phyloP scores from a whole-genome alignment of 2,888 invertebrate species.

The Lottia scabra region DNA sequence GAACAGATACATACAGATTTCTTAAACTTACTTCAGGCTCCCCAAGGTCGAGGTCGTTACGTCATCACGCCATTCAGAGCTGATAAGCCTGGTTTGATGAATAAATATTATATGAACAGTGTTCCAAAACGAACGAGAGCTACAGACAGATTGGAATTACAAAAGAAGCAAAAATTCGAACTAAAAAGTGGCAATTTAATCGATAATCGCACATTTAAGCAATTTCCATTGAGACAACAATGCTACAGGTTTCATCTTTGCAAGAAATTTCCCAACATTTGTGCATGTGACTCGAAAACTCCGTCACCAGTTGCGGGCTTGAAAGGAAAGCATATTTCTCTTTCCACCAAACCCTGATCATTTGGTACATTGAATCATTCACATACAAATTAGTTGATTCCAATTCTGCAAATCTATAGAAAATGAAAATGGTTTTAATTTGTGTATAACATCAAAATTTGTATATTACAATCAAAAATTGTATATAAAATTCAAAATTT shows the following conservation, averaged over 20 bases:
- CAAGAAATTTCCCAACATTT: not conserved
- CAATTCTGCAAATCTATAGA: too few species aligned
- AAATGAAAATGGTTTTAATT: too few species aligned
- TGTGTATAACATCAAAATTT: too few species aligned
- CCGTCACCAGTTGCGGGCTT: not conserved
- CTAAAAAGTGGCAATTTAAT: not conserved
- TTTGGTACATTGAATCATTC: too few species aligned
- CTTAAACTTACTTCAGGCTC: not conserved
- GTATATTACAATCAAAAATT: too few species aligned
- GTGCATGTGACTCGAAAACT: not conserved
- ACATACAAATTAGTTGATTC: too few species aligned
- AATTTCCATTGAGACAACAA: not conserved
- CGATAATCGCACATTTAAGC: not conserved
- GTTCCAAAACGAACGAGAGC: too few species aligned
- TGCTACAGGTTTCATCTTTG: not conserved
- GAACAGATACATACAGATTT: too few species aligned
- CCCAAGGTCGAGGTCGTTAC: not conserved
- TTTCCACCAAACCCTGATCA: too few species aligned
- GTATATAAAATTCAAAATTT: too few species aligned
- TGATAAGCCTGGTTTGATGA: too few species aligned
- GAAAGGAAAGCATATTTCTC: not conserved
- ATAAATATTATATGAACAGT: too few species aligned
- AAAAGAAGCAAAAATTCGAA: not conserved
- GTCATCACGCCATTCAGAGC: not conserved
- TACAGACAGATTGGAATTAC: not conserved